phyloP scores from a whole-genome alignment of 1,140 invertebrate species.

The Pararge aegeria region DNA sequence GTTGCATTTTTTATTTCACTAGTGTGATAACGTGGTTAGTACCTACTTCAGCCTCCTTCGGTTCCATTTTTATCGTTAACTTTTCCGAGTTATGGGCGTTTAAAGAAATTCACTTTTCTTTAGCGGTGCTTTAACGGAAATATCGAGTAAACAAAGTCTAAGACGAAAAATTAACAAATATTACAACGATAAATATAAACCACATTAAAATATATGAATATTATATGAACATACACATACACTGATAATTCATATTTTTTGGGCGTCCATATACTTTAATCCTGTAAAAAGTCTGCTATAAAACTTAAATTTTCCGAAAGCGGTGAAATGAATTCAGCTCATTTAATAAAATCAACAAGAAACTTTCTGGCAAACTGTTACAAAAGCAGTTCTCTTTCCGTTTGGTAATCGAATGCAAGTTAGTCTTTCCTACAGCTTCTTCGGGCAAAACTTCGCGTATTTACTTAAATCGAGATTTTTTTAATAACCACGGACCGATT shows the following conservation, averaged over 20 bases:
- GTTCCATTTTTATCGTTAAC: too few species aligned
- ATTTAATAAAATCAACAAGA: conserved; percentile 30
- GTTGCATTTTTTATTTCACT: too few species aligned
- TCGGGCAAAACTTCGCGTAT: background rate
- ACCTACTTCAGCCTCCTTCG: too few species aligned
- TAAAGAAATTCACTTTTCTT: too few species aligned
- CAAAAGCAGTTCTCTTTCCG: conserved; percentile 21
- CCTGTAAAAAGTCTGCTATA: conserved; percentile 1
- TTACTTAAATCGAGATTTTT: background rate
- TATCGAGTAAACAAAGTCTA: too few species aligned
- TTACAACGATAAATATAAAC: too few species aligned
- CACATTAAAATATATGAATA: too few species aligned
- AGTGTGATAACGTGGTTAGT: too few species aligned
- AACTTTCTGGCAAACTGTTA: conserved; percentile 24
- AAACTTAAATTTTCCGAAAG: conserved; percentile 12
- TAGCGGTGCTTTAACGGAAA: too few species aligned
- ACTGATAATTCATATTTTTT: background rate
- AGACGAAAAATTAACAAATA: too few species aligned
- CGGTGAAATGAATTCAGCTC: conserved; percentile 22
- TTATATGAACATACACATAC: background rate
- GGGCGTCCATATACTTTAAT: too few species aligned
- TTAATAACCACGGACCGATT: background rate
- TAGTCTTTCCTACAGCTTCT: conserved; percentile 7
- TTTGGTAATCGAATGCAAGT: conserved; percentile 26
- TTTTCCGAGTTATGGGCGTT: too few species aligned